Base-by-base conservation (phyloP, 2,888 invertebrate genomes). In the Eumacrocentrus americanus region DNA sequence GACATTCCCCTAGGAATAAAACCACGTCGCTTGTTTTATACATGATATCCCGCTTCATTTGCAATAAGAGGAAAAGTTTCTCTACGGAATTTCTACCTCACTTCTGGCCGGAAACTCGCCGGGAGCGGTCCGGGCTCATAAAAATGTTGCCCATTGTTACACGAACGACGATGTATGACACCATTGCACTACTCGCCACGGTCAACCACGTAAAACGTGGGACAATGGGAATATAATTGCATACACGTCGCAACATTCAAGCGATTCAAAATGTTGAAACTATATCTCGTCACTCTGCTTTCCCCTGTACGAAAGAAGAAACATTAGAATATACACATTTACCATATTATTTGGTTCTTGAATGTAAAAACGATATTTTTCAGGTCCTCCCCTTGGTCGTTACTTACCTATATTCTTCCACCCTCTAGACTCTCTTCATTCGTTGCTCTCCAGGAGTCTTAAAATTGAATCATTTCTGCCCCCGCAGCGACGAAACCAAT, bases 401-500 rank as follows among this genome's bases (percentile, higher is more conserved):
- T 22, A 14, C 14, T 23, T 14, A 14, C 22, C n/a, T 25, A 7
- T 23, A 12, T 25, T 16, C 50, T 40, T 53, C 16, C 5, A n/a
- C 42, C 12, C 38, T 29, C 55, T n/a, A 48, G 25, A 37, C 37
- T 46, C 47, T 38, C 47, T 64, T 61, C 46, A 64, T 66, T 62
- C 60, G 40, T 20, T 51, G 54, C 64, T 37, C 64, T 20, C 20
- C 62, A 35, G 58, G 64, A 40, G 50, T 52, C 51, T 65, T 54
- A 58, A 63, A 68, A 68, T 67, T 64, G 61, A 67, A 65, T 65
- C 48, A 63, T 57, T 60, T 61, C 58, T 42, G 38, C 51, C 52
- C 64, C 62, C 52, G 66, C 59, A 50, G 65, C 58, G 65, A 53
- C 57, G 59, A 68, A 65, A 67, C 65, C 66, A 68, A 67, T 69